Percentiles rank a stretch among this genome's conserved stretches.
phyloP scores from a whole-genome alignment of 1,140 invertebrate species.

The Scaptomyza pallida region DNA sequence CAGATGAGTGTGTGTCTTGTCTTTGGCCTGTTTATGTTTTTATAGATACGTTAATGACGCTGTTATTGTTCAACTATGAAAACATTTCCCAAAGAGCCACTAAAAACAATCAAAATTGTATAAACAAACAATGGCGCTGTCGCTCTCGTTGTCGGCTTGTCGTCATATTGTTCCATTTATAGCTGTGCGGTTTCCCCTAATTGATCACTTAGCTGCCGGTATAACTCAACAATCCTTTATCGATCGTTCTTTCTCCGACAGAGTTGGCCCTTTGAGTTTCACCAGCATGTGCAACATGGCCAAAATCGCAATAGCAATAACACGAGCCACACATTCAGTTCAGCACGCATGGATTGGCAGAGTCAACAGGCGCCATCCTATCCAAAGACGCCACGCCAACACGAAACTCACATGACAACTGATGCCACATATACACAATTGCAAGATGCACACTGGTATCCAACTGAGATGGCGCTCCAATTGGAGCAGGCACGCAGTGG shows the following conservation, averaged over 20 bases:
- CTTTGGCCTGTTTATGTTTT: conserved; percentile 75
- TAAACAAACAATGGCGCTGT: conserved; percentile 78
- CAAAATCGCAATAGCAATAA: conserved; percentile 23
- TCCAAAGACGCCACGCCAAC: conserved; percentile 43
- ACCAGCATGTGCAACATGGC: conserved; percentile 59
- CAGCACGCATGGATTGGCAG: conserved; percentile 69
- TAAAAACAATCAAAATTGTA: conserved; percentile 80
- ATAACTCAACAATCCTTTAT: conserved; percentile 14
- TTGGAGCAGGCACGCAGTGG: conserved; percentile 37
- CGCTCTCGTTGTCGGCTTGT: conserved; percentile 43
- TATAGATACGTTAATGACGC: conserved; percentile 80
- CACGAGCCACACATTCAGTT: conserved; percentile 31
- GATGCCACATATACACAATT: conserved; percentile 52
- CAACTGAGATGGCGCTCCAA: conserved; percentile 47
- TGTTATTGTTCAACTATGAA: conserved; percentile 75
- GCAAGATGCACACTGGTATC: conserved; percentile 63
- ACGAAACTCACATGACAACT: conserved; percentile 31
- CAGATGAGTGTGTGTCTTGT: conserved; percentile 60
- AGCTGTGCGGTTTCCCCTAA: conserved; percentile 60
- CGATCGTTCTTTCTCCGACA: conserved; percentile 40
- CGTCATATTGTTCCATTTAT: conserved; percentile 77
- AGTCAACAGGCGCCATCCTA: conserved; percentile 48
- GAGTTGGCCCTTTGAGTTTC: conserved; percentile 82
- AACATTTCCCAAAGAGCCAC: conserved; percentile 55
- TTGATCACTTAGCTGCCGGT: not conserved